Evolutionary conservation across 2,888 invertebrate species (phyloP).

Genomic region (Tetropium fuscum): DNA sequence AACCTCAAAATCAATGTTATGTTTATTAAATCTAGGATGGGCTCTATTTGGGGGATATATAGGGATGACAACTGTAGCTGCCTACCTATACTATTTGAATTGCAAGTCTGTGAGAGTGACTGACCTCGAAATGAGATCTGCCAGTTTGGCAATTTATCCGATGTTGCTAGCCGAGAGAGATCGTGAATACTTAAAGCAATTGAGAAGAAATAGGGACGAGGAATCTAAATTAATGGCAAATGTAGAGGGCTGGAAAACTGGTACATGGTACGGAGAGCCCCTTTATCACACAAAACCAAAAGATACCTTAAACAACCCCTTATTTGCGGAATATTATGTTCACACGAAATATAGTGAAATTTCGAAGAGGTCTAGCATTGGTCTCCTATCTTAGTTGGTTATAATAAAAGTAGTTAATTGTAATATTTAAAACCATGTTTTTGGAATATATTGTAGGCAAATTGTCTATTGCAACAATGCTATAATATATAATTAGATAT

Average conservation of each 20-base stretch:
- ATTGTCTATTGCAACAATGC: neutral
- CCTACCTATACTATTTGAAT: slow-evolving; percentile 71
- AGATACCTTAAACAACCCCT: slow-evolving; percentile 74
- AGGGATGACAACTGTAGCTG: slow-evolving; percentile 69
- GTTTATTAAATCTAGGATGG: slow-evolving; percentile 67
- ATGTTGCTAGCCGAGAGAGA: slow-evolving; percentile 87
- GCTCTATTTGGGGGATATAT: slow-evolving; percentile 73
- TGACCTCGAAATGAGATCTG: slow-evolving; percentile 81
- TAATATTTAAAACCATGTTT: neutral
- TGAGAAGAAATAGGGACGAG: slow-evolving; percentile 83
- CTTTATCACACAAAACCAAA: slow-evolving; percentile 78
- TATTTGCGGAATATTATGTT: slow-evolving; percentile 78
- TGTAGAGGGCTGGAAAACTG: slow-evolving; percentile 92
- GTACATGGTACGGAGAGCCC: slow-evolving; percentile 88
- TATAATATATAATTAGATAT: neutral
- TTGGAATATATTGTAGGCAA: slow-evolving; percentile 3
- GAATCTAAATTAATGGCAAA: slow-evolving; percentile 91
- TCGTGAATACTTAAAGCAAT: slow-evolving; percentile 83
- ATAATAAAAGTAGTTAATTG: neutral
- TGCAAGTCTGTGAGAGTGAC: slow-evolving; percentile 69
- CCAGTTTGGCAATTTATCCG: slow-evolving; percentile 81
- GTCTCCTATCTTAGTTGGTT: slow-evolving; percentile 62
- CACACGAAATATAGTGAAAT: slow-evolving; percentile 71
- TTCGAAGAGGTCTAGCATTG: slow-evolving; percentile 69
- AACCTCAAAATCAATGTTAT: slow-evolving; percentile 31